phyloP scores from a whole-genome alignment of 2,113 vertebrate genomes.

The Mystacornis crossleyi region DNA sequence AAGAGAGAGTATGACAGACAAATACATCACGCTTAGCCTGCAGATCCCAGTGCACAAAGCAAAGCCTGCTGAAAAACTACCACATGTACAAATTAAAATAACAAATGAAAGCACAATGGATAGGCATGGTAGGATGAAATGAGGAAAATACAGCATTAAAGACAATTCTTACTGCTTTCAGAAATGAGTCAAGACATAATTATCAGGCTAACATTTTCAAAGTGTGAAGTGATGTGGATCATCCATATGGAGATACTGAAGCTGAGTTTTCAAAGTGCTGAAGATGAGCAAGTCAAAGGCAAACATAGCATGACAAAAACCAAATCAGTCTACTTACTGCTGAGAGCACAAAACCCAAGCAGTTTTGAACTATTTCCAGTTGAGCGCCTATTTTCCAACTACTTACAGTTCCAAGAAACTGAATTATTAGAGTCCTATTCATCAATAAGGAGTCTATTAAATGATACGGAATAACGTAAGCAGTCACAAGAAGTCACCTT shows the following conservation, averaged over 20 bases:
- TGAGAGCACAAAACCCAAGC: not conserved
- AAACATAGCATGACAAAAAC: not conserved
- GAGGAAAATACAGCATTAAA: not conserved
- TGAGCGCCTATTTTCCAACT: not conserved
- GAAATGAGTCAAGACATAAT: not conserved
- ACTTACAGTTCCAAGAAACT: not conserved
- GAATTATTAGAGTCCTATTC: not conserved
- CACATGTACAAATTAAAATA: not conserved
- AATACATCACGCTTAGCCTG: not conserved
- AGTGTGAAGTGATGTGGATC: not conserved
- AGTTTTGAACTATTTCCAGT: not conserved
- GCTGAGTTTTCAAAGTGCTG: not conserved
- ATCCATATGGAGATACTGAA: not conserved
- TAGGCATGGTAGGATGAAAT: not conserved
- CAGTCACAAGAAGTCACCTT: not conserved
- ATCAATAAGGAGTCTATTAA: not conserved
- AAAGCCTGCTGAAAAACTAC: not conserved
- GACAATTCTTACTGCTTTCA: not conserved
- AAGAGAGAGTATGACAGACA: not conserved
- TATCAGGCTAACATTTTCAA: not conserved
- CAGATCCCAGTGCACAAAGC: not conserved
- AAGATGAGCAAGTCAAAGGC: not conserved
- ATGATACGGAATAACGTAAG: rapidly evolving
- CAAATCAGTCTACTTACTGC: not conserved
- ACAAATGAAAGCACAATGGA: not conserved